Evolutionary conservation across 1,140 invertebrate genomes (phyloP), one percentile per base, ranked within the genome.

Genomic region (Tyrophagus putrescentiae): DNA sequence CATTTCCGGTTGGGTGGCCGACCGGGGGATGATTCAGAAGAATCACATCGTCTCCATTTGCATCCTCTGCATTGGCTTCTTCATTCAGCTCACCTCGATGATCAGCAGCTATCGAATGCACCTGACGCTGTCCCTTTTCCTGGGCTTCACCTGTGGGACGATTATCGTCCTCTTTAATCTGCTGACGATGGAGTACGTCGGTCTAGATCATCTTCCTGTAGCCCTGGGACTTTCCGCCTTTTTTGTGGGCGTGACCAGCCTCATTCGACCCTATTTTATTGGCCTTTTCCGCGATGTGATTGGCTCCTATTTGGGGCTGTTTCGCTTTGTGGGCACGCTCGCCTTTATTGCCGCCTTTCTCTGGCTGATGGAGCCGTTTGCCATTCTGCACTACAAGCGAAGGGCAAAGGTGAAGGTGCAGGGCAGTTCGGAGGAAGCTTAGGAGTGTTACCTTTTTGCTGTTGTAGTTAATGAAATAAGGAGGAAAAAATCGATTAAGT

Each of bases 281-380:
- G 66, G 66, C 27, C 62, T 62, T 36, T 67, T 67, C 58, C 57
- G 65, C 6, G 65, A 67, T 42, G 60, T 42, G 9, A 53, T 61
- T 36, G 60, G 59, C 29, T 64, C 62, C 11, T 67, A 67, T 29
- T 58, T 63, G 25, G 62, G 65, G 21, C 31, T 67, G 23, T 65
- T 67, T 36, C 57, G 61, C 34, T 48, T 62, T 25, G n/a, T 67
- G 1, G 64, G 62, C n/a, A 41, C 48, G 9, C 29, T 63, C 2
- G 45, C 56, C 9, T 34, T 67, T 1, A 57, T 65, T 21, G 63
- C 59, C 23, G 62, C 65, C 3, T 31, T 64, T 13, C 32, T 66
- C 6, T 66, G 65, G 65, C n/a, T 67, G 1, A 4, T 64, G n/a
- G 63, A 65, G 42, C 65, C 65, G 16, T 60, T 60, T 39, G 56